Evolutionary conservation across 1,140 invertebrate species (phyloP).

Genomic region (Aporrectodea caliginosa): DNA sequence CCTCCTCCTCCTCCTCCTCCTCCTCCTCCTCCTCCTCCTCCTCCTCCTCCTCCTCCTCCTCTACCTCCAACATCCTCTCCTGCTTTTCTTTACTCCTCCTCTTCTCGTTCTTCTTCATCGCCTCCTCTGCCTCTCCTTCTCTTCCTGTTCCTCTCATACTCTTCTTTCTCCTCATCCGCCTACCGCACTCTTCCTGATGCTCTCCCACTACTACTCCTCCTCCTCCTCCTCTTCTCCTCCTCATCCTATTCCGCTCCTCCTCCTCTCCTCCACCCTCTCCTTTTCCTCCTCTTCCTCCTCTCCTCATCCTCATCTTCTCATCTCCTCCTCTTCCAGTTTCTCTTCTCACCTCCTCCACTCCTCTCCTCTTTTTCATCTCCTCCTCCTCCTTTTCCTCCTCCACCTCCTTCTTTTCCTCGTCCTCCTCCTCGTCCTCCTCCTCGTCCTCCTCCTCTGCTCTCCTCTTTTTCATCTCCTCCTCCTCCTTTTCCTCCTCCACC

Average conservation of each 20-base stretch:
- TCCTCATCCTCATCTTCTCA: no score
- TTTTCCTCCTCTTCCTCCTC: no score
- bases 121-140: neutral
- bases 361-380: neutral
- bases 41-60: conserved; percentile 1
- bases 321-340: neutral
- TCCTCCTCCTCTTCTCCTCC: no score
- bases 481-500: conserved; percentile 5
- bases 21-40: conserved; percentile 8
- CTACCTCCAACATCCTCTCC: conserved; percentile 11
- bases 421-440: neutral
- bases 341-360: neutral
- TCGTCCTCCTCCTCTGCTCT: no score
- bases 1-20: neutral
- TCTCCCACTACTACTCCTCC: no score
- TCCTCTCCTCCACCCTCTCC: no score
- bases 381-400: conserved; percentile 5
- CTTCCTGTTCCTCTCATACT: neutral
- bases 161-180: neutral
- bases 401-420: neutral
- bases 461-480: conserved; percentile 10
- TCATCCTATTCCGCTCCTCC: no score
- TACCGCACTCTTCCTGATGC: neutral
- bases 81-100: no score
- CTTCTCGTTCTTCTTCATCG: neutral